Conservation (phyloP, 2,113 vertebrate genomes). For the Macroglossus sobrinus region DNA sequence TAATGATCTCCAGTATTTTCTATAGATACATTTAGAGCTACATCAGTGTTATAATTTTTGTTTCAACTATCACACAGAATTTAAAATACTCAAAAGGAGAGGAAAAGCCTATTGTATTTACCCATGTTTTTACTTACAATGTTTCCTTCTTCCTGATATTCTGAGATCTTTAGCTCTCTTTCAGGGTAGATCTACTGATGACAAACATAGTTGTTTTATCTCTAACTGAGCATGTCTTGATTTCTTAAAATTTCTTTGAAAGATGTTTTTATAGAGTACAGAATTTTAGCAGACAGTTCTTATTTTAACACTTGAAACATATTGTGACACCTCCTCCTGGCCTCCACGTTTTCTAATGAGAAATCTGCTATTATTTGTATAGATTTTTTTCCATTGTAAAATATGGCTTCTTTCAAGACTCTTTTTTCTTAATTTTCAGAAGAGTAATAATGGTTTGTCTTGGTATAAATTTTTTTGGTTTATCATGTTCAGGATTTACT, state of each 20-base stretch:
- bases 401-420: background rate
- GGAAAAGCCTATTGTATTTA: background rate
- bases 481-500: background rate
- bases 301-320: background rate
- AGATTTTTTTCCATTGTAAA: background rate
- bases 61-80: background rate
- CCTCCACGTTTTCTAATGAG: background rate
- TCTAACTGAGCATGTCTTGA: background rate
- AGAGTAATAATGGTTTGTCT: background rate
- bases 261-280: background rate
- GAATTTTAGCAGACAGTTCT: background rate
- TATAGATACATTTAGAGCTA: background rate
- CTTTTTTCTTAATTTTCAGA: background rate
- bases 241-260: background rate
- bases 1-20: background rate
- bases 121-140: background rate
- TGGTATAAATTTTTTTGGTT: background rate
- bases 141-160: background rate
- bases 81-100: background rate
- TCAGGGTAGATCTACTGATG: background rate
- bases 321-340: background rate
- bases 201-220: background rate
- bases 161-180: background rate
- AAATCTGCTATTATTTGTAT: background rate
- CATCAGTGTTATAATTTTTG: background rate